Base-by-base conservation (phyloP, 1,140 invertebrate species). In the Andrena cerasifolii region DNA sequence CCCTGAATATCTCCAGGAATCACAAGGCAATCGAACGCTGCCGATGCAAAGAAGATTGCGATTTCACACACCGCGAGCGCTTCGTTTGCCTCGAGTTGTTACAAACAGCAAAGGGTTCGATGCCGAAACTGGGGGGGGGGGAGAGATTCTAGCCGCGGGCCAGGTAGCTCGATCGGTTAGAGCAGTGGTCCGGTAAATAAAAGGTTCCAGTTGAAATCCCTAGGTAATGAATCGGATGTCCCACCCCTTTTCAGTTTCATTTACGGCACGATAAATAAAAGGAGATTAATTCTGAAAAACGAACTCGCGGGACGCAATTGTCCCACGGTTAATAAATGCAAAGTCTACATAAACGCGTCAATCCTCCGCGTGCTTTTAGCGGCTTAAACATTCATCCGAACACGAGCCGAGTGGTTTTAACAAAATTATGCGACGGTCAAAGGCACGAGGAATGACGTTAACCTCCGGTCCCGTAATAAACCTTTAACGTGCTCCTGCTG, bases 1-100 rank as follows among this genome's bases (percentile, higher is more conserved):
- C 31, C 36, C 51, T 61, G 24, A 70, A 70, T 74, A 56, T 80
- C 28, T 26, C 24, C 31, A 24, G 49, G 49, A 54, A 18, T 40
- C 36, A 40, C 14, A 21, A 33, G n/a, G 0, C 5, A n/a, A 24
- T 2, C 18, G 8, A 47, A 16, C 28, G 0, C 31, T 66, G 28
- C 6, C 4, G 4, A 47, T 28, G 12, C 2, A 10, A 26, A 3
- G 14, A 10, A 12, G 28, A 16, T n/a, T n/a, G n/a, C n/a, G n/a
- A n/a, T n/a, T n/a, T n/a, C n/a, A n/a, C n/a, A n/a, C n/a, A n/a
- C n/a, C n/a, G n/a, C n/a, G n/a, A n/a, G n/a, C n/a, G n/a, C n/a
- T n/a, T n/a, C n/a, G n/a, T n/a, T n/a, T n/a, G n/a, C n/a, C n/a
- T n/a, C n/a, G n/a, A n/a, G n/a, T n/a, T n/a, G n/a, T n/a, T n/a